Conservation (phyloP, 2,113 vertebrate species). For the Baryphthengus martii region DNA sequence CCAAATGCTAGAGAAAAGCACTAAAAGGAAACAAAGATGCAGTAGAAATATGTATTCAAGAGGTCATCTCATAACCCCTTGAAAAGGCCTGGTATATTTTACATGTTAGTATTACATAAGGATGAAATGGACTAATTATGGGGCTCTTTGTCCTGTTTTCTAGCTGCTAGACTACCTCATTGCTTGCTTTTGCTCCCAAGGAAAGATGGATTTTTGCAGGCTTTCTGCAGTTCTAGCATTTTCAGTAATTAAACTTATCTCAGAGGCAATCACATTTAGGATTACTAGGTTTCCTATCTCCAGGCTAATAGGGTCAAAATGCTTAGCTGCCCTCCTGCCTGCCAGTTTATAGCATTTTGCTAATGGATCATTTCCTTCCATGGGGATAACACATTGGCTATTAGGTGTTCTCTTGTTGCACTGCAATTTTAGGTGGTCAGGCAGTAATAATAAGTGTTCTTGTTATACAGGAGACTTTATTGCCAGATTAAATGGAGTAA, state of each 20-base stretch:
- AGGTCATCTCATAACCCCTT: neutral
- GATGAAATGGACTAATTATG: neutral
- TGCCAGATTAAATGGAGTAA: constrained; percentile 3
- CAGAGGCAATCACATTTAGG: constrained; percentile 45
- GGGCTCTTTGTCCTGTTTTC: neutral
- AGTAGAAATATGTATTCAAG: neutral
- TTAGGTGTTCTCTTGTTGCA: constrained; percentile 34
- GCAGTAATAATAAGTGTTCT: constrained; percentile 12
- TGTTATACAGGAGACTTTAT: neutral
- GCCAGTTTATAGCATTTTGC: constrained; percentile 53
- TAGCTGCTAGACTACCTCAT: neutral
- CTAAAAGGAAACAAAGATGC: neutral
- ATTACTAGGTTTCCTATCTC: constrained; percentile 47
- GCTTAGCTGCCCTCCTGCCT: constrained; percentile 54
- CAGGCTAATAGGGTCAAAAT: constrained; percentile 49
- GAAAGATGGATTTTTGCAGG: neutral
- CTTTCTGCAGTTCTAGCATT: constrained; percentile 39
- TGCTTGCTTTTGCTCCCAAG: neutral
- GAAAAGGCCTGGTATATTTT: neutral
- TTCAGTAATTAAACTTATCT: constrained; percentile 63
- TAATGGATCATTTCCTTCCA: constrained; percentile 54
- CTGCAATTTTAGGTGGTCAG: constrained; percentile 29
- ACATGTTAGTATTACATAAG: neutral
- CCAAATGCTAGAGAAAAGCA: neutral
- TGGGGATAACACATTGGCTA: constrained; percentile 3